phyloP scores from a whole-genome alignment of 2,113 vertebrate genomes.

The human (Homo sapiens) region DNA sequence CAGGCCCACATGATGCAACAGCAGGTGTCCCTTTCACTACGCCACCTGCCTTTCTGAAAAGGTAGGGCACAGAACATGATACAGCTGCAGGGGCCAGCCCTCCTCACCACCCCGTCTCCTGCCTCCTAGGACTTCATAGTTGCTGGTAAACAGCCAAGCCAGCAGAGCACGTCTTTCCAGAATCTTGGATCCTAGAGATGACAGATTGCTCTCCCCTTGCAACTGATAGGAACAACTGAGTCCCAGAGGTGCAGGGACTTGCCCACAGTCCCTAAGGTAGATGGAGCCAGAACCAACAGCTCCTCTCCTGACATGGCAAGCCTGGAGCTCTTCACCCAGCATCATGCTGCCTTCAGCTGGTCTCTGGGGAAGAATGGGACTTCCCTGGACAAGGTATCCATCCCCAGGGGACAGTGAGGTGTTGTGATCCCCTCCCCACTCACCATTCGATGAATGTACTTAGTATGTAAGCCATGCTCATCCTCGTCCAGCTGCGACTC shows the following conservation, averaged over 20 bases:
- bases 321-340: not conserved
- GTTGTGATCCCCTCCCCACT: constrained; percentile 71
- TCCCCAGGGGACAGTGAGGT: constrained; percentile 49
- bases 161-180: not conserved
- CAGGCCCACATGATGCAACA: not conserved
- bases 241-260: not conserved
- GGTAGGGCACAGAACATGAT: not conserved
- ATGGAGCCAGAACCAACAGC: not conserved
- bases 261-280: not conserved
- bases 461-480: constrained; percentile 96
- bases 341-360: not conserved
- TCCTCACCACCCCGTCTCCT: not conserved
- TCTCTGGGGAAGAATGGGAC: constrained; percentile 58
- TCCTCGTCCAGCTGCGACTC: constrained; percentile 88
- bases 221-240: not conserved
- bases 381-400: constrained; percentile 60
- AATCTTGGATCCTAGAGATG: not conserved
- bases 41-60: not conserved
- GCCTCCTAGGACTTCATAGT: not conserved
- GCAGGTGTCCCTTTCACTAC: not conserved
- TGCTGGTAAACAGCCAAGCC: not conserved
- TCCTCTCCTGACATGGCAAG: not conserved
- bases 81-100: not conserved
- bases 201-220: not conserved
- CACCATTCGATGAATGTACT: constrained; percentile 97